phyloP scores from a whole-genome alignment of 2,797 vertebrate genomes.

The Phataginus tricuspis region DNA sequence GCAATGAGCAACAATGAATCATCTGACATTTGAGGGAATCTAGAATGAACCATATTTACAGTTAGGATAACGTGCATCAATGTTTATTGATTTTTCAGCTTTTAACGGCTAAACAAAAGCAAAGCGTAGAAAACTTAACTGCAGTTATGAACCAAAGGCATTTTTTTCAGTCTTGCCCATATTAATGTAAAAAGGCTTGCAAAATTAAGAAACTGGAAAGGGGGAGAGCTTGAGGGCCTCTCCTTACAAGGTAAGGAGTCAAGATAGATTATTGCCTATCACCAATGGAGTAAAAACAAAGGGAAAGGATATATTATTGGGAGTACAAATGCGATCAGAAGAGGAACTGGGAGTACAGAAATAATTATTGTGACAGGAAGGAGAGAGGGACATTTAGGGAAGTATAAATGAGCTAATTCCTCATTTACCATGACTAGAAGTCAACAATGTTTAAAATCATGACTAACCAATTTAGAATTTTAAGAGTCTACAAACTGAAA shows the following conservation, averaged over 20 bases:
- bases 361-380: neutral
- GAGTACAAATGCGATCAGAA: neutral
- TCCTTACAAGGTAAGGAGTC: neutral
- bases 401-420: neutral
- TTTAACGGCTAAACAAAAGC: neutral
- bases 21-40: neutral
- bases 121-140: neutral
- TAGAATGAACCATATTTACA: neutral
- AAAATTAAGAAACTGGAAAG: neutral
- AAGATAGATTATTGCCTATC: neutral
- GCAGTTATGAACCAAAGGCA: neutral
- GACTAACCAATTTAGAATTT: neutral
- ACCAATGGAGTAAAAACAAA: neutral
- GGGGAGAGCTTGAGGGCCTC: neutral
- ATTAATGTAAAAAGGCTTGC: neutral
- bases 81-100: neutral
- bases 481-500: slow-evolving; percentile 2
- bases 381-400: neutral
- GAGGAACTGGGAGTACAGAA: neutral
- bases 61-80: neutral
- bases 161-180: neutral
- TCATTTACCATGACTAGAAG: neutral
- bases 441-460: neutral
- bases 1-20: neutral
- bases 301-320: neutral